Evolutionary conservation across 2,113 vertebrate species (phyloP).

Genomic region (Pollachius pollachius): DNA sequence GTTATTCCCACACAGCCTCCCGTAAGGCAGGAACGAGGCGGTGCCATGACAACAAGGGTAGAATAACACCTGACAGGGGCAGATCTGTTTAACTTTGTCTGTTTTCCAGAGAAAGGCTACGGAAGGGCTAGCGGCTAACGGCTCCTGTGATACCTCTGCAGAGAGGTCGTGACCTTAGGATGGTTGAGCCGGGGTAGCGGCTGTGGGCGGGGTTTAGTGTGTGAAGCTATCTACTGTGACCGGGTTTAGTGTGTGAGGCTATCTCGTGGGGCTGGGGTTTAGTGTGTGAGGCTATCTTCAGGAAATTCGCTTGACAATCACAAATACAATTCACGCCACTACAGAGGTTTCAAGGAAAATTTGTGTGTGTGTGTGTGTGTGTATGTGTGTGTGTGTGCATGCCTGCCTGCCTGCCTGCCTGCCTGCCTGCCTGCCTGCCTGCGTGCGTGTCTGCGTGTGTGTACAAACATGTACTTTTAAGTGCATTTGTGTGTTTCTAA

Average conservation of each 20-base stretch:
- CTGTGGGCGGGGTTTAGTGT: background rate
- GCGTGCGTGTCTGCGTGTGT: no score
- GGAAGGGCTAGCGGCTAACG: no score
- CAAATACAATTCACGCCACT: background rate
- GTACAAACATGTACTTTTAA: no score
- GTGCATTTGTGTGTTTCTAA: no score
- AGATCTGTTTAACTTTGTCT: slow-evolving; percentile 11
- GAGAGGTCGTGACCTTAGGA: background rate
- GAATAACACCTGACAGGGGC: slow-evolving; percentile 11
- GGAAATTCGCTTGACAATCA: background rate
- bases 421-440: no score
- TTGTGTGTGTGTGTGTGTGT: no score
- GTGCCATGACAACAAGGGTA: background rate
- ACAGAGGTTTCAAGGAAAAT: no score
- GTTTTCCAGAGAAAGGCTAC: no score
- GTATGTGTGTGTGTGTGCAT: no score
- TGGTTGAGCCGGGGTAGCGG: background rate
- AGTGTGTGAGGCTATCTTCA: background rate
- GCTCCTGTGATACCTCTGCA: background rate
- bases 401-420: no score
- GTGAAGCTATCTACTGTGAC: background rate
- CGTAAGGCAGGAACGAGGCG: background rate
- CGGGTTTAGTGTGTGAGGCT: background rate
- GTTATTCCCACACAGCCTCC: slow-evolving; percentile 7
- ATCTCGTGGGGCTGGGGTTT: background rate